Base-by-base conservation (phyloP, 2,888 invertebrate species). In the Tiliacea citrago region DNA sequence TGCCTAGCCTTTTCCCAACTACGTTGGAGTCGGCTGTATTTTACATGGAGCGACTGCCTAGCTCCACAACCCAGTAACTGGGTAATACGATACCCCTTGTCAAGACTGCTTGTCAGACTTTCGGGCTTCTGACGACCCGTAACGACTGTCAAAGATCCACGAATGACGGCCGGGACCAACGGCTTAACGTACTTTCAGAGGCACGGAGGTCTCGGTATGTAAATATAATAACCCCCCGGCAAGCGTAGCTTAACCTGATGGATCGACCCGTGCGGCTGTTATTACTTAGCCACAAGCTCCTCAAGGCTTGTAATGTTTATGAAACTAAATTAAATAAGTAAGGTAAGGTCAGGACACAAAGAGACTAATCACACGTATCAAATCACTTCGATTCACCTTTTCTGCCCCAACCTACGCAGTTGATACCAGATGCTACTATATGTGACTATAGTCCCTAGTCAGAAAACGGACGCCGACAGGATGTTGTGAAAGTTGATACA, bases 401-500 rank as follows among this genome's bases (percentile, higher is more conserved):
- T 57, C 49, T 12, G 42, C n/a, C 7, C 1, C 18, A 16, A 49
- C 47, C 9, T 61, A 66, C 21, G 21, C 42, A 35, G 21, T 42
- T n/a, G n/a, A n/a, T n/a, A n/a, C n/a, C n/a, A n/a, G n/a, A n/a
- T n/a, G n/a, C n/a, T n/a, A n/a, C n/a, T n/a, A 55, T 62, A 39
- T 47, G 45, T 8, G 53, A 49, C 58, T 42, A n/a, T n/a, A 39
- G 53, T 55, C 47, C 60, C 66, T 67, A 75, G 45, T 69, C 49
- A 42, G 84, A 60, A 67, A 85, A 61, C 71, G 47, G 16, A 81
- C 49, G 49, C 58, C 71, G 24, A 66, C 71, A 67, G 81, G 77
- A 82, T 82, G 82, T 76, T 85, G 82, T 69, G 85, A 85, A 77
- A 85, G 77, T 82, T 73, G 82, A 84, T 81, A 81, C 65, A 70